Base-by-base conservation (phyloP, 2,888 invertebrate species). In the Rosalia funebris region DNA sequence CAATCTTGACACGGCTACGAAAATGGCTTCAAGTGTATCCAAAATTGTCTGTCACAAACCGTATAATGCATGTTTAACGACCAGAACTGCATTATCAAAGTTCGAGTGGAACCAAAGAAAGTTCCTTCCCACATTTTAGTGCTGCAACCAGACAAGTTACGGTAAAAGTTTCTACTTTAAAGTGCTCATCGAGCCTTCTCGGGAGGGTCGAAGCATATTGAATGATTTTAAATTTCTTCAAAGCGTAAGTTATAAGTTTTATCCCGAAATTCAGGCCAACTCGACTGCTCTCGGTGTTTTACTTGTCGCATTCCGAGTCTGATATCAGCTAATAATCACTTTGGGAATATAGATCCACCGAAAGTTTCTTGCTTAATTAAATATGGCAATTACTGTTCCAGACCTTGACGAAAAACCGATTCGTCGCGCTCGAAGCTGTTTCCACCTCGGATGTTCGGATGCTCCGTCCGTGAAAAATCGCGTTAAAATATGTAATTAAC, bases 401-500 rank as follows among this genome's bases (percentile, higher is more conserved):
- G 46, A 25, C 34, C 42, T 52, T 53, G 19, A 44, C 12, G 17
- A 48, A 57, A 48, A 37, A 48, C 17, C 37, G 39, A 39, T 46
- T 47, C 37, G 32, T 25, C 39, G 20, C 20, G 12, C 17, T 9
- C 3, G 31, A 9, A 25, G 14, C 32, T 34, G 31, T 32, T 57
- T 57, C 57, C 54, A 57, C 46, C 19, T 46, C 45, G 15, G 36
- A 12, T 45, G 52, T 45, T 60, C 15, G 14, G 31, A 16, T 2
- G 25, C 20, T 10, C 25, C 25, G 53, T 37, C 50, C 19, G 48
- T 60, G 60, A 47, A 57, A 62, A 61, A 60, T 57, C 57, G 56
- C 47, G 32, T 20, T 60, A 34, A 53, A 64, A 57, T 61, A 55
- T 56, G 60, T 57, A 62, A 64, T 65, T 66, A 66, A 59, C 64